phyloP scores from a whole-genome alignment of 2,797 vertebrate genomes.

The Enteromius fasciolatus region DNA sequence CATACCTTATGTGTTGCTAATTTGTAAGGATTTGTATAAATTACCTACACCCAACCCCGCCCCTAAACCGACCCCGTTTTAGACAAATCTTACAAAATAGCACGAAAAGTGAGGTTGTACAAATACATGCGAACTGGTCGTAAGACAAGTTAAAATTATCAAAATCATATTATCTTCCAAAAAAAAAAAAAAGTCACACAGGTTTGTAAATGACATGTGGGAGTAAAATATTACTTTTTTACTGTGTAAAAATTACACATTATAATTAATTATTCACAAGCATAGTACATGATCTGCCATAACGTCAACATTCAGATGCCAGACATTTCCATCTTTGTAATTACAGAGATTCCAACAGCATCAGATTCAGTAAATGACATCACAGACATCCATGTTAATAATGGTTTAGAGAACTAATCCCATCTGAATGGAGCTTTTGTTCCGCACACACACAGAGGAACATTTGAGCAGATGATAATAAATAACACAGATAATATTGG shows the following conservation, averaged over 20 bases:
- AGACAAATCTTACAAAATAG: too few species aligned
- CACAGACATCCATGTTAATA: slow-evolving; percentile 38
- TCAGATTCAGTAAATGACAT: slow-evolving; percentile 18
- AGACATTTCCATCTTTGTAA: slow-evolving; percentile 50
- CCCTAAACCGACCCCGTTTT: too few species aligned
- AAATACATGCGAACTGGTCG: too few species aligned
- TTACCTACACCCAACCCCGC: too few species aligned
- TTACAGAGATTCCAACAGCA: slow-evolving; percentile 2
- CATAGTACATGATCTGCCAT: slow-evolving; percentile 23
- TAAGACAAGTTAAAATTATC: background rate
- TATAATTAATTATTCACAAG: slow-evolving; percentile 18
- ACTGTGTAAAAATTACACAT: too few species aligned
- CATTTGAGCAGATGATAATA: slow-evolving; percentile 19
- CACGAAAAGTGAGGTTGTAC: too few species aligned
- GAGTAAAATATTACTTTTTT: background rate
- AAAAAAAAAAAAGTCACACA: too few species aligned
- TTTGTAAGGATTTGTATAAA: too few species aligned
- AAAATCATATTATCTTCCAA: background rate
- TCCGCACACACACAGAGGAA: slow-evolving; percentile 1
- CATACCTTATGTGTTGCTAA: too few species aligned
- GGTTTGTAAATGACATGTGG: background rate
- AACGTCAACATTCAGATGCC: slow-evolving; percentile 31
- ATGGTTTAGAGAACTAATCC: slow-evolving; percentile 39
- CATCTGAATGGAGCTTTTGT: slow-evolving; percentile 34
- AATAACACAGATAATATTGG: slow-evolving; percentile 25